These are phyloP conservation scores for Sebastes trivittatus DNA, from an alignment of 2,797 vertebrate species.

Conservation along the genomic window DNA sequence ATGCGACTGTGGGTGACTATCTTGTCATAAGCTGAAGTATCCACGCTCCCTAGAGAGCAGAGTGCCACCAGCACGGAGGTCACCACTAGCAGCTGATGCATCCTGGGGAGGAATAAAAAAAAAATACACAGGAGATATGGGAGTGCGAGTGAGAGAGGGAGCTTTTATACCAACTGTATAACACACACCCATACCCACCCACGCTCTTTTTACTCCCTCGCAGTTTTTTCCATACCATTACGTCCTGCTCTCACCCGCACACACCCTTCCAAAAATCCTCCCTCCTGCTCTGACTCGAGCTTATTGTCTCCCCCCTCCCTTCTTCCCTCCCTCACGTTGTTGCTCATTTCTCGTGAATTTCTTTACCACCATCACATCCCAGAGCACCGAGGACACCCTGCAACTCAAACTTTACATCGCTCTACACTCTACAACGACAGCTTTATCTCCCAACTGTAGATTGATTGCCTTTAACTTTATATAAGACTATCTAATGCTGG, in stretches of 20 bases:
- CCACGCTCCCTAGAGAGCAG: slow-evolving; percentile 80
- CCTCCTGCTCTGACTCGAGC: slow-evolving; percentile 30
- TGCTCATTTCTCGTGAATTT: slow-evolving; percentile 12
- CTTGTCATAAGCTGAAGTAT: slow-evolving; percentile 94
- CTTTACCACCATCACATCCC: slow-evolving; percentile 68
- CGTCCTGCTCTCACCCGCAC: slow-evolving; percentile 35
- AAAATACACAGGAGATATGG: slow-evolving; percentile 82
- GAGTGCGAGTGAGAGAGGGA: slow-evolving; percentile 74
- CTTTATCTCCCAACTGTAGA: not conserved
- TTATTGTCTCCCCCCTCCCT: slow-evolving; percentile 10
- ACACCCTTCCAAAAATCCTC: slow-evolving; percentile 50
- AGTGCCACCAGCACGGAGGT: slow-evolving; percentile 80
- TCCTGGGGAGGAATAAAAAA: slow-evolving; percentile 73
- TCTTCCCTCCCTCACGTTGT: slow-evolving; percentile 20
- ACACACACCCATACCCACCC: slow-evolving; percentile 59
- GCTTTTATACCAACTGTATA: slow-evolving; percentile 88
- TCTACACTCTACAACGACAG: not conserved
- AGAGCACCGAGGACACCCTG: slow-evolving; percentile 64
- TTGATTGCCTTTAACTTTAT: not conserved
- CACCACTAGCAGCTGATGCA: slow-evolving; percentile 83
- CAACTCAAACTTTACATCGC: not conserved
- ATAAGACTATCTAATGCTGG: not conserved
- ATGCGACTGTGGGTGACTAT: slow-evolving; percentile 96
- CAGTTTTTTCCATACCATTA: slow-evolving; percentile 60
- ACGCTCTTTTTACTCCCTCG: slow-evolving; percentile 44